Evolutionary conservation across 2,113 vertebrate genomes (phyloP).

Genomic region (Nymphicus hollandicus): DNA sequence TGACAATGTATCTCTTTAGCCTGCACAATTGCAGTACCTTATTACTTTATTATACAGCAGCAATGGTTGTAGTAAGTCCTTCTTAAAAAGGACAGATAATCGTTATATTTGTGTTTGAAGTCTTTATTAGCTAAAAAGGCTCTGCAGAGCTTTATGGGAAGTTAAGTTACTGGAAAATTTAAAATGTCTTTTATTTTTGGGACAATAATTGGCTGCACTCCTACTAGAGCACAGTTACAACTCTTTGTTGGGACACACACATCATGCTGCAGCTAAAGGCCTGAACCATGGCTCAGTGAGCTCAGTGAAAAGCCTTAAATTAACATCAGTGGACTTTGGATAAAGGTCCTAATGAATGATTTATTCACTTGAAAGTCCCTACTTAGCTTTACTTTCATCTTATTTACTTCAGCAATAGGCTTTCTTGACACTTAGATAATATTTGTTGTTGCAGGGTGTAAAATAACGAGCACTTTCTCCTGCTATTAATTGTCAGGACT

Average conservation of each 20-base stretch:
- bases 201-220: not conserved
- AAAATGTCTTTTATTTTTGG: slow-evolving; percentile 22
- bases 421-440: not conserved
- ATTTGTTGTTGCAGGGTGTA: not conserved
- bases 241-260: not conserved
- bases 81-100: not conserved
- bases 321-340: not conserved
- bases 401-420: not conserved
- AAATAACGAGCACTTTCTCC: not conserved
- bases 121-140: not conserved
- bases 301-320: not conserved
- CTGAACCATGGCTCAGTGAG: not conserved
- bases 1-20: not conserved
- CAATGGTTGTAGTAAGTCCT: not conserved
- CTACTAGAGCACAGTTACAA: not conserved
- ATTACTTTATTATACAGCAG: not conserved
- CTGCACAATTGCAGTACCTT: not conserved
- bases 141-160: slow-evolving; percentile 13
- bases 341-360: not conserved
- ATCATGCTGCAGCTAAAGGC: not conserved
- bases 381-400: slow-evolving; percentile 2
- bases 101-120: not conserved
- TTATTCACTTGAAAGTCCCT: not conserved
- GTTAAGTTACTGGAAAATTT: not conserved
- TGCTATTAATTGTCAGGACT: not conserved